Evolutionary conservation across 2,113 vertebrate genomes (phyloP).

Genomic region (Psammodynastes pulverulentus): DNA sequence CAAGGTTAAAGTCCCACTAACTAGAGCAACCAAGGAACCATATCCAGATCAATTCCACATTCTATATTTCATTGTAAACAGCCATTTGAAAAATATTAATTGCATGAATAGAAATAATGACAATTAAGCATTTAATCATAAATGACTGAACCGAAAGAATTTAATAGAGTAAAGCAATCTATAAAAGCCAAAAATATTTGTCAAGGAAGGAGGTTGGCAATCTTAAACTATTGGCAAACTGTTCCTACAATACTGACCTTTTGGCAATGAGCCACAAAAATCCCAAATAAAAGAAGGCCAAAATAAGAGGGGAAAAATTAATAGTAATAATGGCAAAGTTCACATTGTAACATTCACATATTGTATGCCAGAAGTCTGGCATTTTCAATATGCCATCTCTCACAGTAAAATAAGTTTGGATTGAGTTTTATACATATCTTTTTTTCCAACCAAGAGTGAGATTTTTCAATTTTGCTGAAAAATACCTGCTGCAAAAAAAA

Average conservation of each 20-base stretch:
- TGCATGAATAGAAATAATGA: background rate
- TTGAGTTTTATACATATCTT: background rate
- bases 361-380: background rate
- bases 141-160: background rate
- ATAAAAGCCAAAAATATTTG: background rate
- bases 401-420: background rate
- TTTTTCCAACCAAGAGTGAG: background rate
- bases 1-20: background rate
- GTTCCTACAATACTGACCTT: background rate
- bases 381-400: background rate
- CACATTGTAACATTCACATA: background rate
- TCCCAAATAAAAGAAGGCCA: background rate
- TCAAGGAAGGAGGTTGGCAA: background rate
- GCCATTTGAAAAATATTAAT: background rate
- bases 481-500: background rate
- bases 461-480: background rate
- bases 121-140: background rate
- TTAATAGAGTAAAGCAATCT: background rate
- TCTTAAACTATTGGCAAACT: background rate
- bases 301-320: background rate
- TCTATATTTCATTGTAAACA: background rate
- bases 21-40: background rate
- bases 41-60: background rate
- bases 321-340: background rate
- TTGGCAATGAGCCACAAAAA: background rate